A percentile compares a stretch with the other conserved stretches of the same genome.
Conservation (phyloP, 2,113 vertebrate species). For the Microtus richardsoni region DNA sequence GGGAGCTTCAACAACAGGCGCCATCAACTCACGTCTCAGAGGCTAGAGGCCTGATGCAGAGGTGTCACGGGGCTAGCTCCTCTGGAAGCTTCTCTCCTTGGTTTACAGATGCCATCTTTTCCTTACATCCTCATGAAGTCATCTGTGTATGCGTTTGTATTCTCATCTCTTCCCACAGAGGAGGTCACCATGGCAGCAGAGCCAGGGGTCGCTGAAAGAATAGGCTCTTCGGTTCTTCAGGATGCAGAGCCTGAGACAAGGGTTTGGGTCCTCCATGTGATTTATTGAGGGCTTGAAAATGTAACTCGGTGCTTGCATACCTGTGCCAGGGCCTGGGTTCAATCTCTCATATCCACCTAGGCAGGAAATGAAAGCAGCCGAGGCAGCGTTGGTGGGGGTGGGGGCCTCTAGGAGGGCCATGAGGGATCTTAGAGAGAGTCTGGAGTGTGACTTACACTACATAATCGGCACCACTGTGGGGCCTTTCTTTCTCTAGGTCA, state of each 20-base stretch:
- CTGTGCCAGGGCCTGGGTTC: neutral
- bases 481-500: too few species aligned
- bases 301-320: too few species aligned
- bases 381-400: too few species aligned
- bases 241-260: neutral
- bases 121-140: neutral
- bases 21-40: neutral
- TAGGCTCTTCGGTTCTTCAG: neutral
- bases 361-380: neutral
- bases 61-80: accelerated
- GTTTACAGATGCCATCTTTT: accelerated
- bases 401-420: neutral
- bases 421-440: neutral
- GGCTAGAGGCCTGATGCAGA: accelerated
- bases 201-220: neutral
- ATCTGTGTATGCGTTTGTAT: accelerated
- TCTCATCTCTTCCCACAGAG: neutral
- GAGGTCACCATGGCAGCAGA: neutral
- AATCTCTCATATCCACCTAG: neutral
- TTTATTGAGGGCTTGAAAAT: neutral
- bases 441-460: accelerated
- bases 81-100: neutral
- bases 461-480: neutral
- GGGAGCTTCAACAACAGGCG: accelerated
- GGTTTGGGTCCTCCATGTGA: neutral